phyloP scores from a whole-genome alignment of 2,888 invertebrate species.

The Pachliopta kotzebuea region DNA sequence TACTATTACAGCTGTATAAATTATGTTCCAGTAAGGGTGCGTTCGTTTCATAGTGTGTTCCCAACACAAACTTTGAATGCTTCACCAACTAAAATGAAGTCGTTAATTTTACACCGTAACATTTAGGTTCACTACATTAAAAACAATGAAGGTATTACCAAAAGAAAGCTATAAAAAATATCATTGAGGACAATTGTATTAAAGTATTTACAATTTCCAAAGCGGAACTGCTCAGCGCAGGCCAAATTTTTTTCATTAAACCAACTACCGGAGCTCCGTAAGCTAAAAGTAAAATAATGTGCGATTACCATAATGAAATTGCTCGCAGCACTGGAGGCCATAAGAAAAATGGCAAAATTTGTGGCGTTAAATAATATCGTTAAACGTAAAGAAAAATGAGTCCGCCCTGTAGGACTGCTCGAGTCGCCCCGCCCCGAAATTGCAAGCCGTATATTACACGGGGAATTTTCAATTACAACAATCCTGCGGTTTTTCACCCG shows the following conservation, averaged over 20 bases:
- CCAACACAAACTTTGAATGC: too few relatives aligned
- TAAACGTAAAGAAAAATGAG: conserved; percentile 73
- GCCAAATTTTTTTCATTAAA: conserved; percentile 29
- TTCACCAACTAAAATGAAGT: too few relatives aligned
- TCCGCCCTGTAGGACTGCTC: conserved; percentile 59
- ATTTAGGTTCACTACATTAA: background rate
- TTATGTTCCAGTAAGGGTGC: too few relatives aligned
- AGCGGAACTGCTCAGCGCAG: background rate
- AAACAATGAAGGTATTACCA: background rate
- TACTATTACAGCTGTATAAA: too few relatives aligned
- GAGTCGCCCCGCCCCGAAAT: conserved; percentile 61
- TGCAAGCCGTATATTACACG: conserved; percentile 78
- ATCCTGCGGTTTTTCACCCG: conserved; percentile 79
- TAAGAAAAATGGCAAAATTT: conserved; percentile 75
- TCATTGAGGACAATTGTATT: background rate
- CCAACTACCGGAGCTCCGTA: conserved; percentile 28
- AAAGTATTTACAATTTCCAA: conserved; percentile 15
- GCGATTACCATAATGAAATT: conserved; percentile 78
- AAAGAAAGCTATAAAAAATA: background rate
- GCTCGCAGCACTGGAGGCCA: conserved; percentile 57
- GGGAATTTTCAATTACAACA: conserved; percentile 80
- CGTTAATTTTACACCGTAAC: too few relatives aligned
- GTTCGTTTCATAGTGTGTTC: too few relatives aligned
- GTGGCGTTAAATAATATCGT: conserved; percentile 78
- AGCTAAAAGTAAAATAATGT: conserved; percentile 46